phyloP scores from a whole-genome alignment of 2,797 vertebrate genomes.

The Oreochromis mossambicus region DNA sequence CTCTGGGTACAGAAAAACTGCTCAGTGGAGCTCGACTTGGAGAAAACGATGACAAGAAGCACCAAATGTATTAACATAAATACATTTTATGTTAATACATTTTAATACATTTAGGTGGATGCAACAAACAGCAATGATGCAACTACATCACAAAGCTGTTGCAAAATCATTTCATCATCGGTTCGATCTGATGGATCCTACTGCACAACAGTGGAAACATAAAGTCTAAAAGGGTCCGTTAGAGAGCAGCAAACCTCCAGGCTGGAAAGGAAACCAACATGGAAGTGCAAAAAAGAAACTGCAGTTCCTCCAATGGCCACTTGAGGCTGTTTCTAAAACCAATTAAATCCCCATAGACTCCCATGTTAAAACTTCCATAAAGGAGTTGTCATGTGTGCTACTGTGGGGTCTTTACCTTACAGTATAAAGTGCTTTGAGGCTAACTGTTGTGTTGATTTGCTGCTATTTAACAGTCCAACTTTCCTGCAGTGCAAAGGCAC shows the following conservation, averaged over 20 bases:
- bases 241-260: background rate
- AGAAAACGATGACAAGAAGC: background rate
- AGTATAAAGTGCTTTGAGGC: background rate
- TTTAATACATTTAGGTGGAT: background rate
- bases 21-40: background rate
- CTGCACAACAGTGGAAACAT: background rate
- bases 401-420: background rate
- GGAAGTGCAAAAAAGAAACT: background rate
- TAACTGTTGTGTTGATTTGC: background rate
- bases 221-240: fast-evolving
- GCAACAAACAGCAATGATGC: background rate
- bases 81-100: no score
- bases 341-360: background rate
- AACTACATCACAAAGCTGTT: background rate
- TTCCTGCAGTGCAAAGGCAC: background rate
- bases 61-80: background rate
- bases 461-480: background rate
- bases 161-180: background rate
- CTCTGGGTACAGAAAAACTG: background rate
- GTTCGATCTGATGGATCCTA: background rate
- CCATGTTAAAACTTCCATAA: fast-evolving
- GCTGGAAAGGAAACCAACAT: background rate
- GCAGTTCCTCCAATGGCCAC: background rate
- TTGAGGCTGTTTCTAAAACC: background rate
- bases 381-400: background rate